Percentiles rank a stretch among this genome's conserved stretches.
Evolutionary conservation across 1,140 invertebrate species (phyloP).

Genomic region (Drosophila rhopaloa): DNA sequence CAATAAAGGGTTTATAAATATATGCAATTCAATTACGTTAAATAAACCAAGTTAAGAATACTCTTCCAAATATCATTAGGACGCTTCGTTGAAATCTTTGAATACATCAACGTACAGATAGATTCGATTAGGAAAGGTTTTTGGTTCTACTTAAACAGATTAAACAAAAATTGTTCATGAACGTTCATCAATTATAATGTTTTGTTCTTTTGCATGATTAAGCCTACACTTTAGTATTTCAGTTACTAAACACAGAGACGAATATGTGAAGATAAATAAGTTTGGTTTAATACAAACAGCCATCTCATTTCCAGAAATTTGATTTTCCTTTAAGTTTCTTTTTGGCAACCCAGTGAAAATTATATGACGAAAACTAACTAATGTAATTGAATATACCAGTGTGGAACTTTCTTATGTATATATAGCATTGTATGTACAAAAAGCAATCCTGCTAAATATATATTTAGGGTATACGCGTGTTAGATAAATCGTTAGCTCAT

Average conservation of each 20-base stretch:
- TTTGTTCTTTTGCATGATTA: conserved; percentile 42
- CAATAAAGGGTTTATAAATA: background rate
- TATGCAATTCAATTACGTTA: conserved; percentile 12
- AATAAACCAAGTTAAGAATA: conserved; percentile 10
- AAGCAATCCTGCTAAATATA: conserved; percentile 58
- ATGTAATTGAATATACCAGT: conserved; percentile 34
- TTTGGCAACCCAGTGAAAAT: conserved; percentile 26
- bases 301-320: conserved; percentile 8
- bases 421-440: conserved; percentile 69
- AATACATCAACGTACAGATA: conserved; percentile 30
- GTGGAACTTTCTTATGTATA: conserved; percentile 44
- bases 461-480: conserved; percentile 37
- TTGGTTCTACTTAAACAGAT: conserved; percentile 5
- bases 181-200: conserved; percentile 18
- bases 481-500: conserved; percentile 61
- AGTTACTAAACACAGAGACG: conserved; percentile 44
- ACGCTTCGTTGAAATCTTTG: conserved; percentile 15
- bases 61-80: conserved; percentile 21
- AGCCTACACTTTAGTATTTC: conserved; percentile 38
- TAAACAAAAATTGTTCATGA: conserved; percentile 20
- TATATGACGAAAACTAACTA: conserved; percentile 36
- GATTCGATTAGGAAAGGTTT: conserved; percentile 27
- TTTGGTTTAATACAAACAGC: conserved; percentile 38
- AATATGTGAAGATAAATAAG: conserved; percentile 8
- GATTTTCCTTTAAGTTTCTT: conserved; percentile 9